Evolutionary conservation across 1,140 invertebrate species (phyloP).

Genomic region (Cotesia vestalis): DNA sequence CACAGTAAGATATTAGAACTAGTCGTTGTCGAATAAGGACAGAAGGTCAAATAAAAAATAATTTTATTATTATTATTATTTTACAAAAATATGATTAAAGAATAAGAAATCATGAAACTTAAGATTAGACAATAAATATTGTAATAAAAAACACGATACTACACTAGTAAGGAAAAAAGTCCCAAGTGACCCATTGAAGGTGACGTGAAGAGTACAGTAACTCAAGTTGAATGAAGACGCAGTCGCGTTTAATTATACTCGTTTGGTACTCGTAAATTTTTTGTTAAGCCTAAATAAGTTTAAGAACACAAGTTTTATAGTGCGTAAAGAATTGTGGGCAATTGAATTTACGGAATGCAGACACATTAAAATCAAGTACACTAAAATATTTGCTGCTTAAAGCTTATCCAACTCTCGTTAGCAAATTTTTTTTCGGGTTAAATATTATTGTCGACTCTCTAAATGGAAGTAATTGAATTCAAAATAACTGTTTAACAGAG

Average conservation of each 20-base stretch:
- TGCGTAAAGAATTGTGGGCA: slow-evolving; percentile 1
- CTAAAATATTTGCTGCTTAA: not conserved
- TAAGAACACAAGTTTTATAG: not conserved
- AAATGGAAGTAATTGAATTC: not conserved
- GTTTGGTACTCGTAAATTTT: slow-evolving; percentile 11
- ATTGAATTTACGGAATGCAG: slow-evolving; percentile 34
- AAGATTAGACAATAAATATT: too few relatives aligned
- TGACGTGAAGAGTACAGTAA: slow-evolving; percentile 4
- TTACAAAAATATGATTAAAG: too few relatives aligned
- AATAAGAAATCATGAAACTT: too few relatives aligned
- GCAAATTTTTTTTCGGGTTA: not conserved
- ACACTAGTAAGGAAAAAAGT: not conserved
- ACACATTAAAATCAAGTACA: slow-evolving; percentile 28
- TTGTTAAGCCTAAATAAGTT: slow-evolving; percentile 13
- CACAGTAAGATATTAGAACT: too few relatives aligned
- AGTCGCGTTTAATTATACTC: slow-evolving; percentile 16
- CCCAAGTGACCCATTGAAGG: slow-evolving; percentile 19
- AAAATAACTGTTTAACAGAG: slow-evolving; percentile 1
- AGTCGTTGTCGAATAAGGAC: too few relatives aligned
- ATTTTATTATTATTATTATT: too few relatives aligned
- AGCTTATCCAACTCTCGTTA: not conserved
- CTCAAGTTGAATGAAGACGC: slow-evolving; percentile 14
- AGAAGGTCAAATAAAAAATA: too few relatives aligned
- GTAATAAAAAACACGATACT: too few relatives aligned
- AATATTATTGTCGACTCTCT: not conserved